phyloP scores from a whole-genome alignment of 2,888 invertebrate genomes.

The Camptogramma bilineatum region DNA sequence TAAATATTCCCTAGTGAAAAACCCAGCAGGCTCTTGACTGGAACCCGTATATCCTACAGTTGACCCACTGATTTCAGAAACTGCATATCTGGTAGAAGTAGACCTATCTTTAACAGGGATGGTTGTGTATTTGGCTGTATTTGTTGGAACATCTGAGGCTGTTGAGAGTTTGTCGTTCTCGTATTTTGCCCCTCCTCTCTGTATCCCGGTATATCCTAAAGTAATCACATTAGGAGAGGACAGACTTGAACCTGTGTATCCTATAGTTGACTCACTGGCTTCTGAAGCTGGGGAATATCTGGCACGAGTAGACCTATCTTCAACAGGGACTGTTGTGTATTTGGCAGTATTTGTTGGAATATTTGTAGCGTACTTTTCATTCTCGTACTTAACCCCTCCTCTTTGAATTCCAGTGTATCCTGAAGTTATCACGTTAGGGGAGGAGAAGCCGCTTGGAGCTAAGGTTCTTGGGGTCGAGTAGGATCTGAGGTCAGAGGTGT shows the following conservation, averaged over 20 bases:
- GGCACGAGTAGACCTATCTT: constrained; percentile 1
- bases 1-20: constrained; percentile 78
- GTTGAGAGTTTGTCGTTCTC: constrained; percentile 34
- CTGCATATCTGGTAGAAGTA: constrained; percentile 55
- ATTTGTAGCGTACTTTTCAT: constrained; percentile 34
- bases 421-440: constrained; percentile 43
- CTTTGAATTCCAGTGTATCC: constrained; percentile 46
- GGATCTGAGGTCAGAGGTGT: constrained; percentile 38
- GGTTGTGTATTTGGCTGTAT: constrained; percentile 32
- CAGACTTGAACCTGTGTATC: background rate
- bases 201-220: constrained; percentile 46
- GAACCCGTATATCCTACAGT: constrained; percentile 62
- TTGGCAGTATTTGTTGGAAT: constrained; percentile 28
- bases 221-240: constrained; percentile 43
- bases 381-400: constrained; percentile 40
- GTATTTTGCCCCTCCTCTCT: constrained; percentile 42
- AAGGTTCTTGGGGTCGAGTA: constrained; percentile 39
- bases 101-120: constrained; percentile 40
- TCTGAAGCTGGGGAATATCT: background rate
- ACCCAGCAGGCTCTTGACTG: constrained; percentile 66
- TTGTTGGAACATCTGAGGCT: constrained; percentile 16
- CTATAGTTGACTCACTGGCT: background rate
- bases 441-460: constrained; percentile 39
- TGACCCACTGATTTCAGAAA: constrained; percentile 65
- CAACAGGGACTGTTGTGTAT: constrained; percentile 8